Percentiles rank a stretch among this genome's conserved stretches.
These are phyloP conservation scores for Knipowitschia caucasica DNA, from an alignment of 2,797 vertebrate genomes.

Conservation along the genomic window DNA sequence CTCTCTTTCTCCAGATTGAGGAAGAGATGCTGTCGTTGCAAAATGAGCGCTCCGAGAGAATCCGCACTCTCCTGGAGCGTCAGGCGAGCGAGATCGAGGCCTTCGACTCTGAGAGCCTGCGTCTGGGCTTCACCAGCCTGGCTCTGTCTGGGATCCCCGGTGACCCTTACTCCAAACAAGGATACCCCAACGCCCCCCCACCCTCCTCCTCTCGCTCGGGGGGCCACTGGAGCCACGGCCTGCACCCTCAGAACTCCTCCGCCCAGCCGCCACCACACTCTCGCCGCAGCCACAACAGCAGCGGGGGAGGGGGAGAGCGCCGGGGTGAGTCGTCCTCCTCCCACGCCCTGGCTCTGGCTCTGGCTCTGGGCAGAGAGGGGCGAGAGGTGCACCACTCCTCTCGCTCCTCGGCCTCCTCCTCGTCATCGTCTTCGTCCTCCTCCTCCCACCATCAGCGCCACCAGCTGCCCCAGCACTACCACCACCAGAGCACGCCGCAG, in stretches of 20 bases:
- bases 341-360: slow-evolving; percentile 53
- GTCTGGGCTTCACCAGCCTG: slow-evolving; percentile 88
- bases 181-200: slow-evolving; percentile 81
- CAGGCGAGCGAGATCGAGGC: slow-evolving; percentile 89
- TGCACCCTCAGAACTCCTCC: slow-evolving; percentile 70
- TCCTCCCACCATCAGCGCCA: slow-evolving; percentile 72
- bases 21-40: slow-evolving; percentile 92
- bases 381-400: slow-evolving; percentile 70
- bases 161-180: slow-evolving; percentile 85
- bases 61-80: slow-evolving; percentile 86
- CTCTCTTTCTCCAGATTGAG: slow-evolving; percentile 76
- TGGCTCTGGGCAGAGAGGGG: slow-evolving; percentile 56
- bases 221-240: slow-evolving; percentile 86
- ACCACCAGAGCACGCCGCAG: slow-evolving; percentile 80
- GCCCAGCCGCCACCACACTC: slow-evolving; percentile 78
- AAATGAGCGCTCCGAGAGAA: slow-evolving; percentile 88
- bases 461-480: slow-evolving; percentile 74
- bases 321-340: slow-evolving; percentile 69
- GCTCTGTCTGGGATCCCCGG: slow-evolving; percentile 84
- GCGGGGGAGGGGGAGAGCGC: slow-evolving; percentile 55
- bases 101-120: slow-evolving; percentile 89
- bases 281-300: slow-evolving; percentile 75
- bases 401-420: slow-evolving; percentile 75
- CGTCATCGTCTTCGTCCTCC: slow-evolving; percentile 75
- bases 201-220: slow-evolving; percentile 76